Evolutionary conservation across 2,113 vertebrate genomes (phyloP).

Genomic region (Galbula dea): DNA sequence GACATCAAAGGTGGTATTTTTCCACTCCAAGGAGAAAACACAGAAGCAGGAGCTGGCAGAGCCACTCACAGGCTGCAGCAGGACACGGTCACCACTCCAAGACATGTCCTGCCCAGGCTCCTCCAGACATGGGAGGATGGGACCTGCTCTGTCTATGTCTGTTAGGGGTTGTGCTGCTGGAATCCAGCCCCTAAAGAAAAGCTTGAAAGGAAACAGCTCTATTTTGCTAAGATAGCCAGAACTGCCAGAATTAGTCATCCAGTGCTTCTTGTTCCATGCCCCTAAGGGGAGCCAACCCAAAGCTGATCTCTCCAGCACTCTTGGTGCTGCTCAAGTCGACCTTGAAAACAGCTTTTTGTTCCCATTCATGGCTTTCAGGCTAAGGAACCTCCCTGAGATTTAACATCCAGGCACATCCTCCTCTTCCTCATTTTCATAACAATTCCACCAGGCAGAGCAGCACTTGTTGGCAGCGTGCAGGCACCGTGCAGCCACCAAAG

Average conservation of each 20-base stretch:
- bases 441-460: background rate
- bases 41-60: background rate
- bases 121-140: rapidly evolving
- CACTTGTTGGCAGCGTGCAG: background rate
- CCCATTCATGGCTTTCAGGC: background rate
- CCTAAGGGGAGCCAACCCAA: background rate
- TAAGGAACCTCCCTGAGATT: background rate
- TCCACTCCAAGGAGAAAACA: rapidly evolving
- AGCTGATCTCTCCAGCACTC: background rate
- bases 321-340: constrained; percentile 13
- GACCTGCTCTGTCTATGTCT: too few species aligned
- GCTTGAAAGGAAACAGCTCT: background rate
- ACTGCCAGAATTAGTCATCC: constrained; percentile 1
- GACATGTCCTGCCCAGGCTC: background rate
- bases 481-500: background rate
- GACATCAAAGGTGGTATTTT: too few species aligned
- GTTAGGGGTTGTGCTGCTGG: background rate
- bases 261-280: background rate
- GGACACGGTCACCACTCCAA: background rate
- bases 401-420: background rate
- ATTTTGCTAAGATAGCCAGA: background rate
- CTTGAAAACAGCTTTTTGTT: constrained; percentile 24
- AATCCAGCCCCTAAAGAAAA: background rate
- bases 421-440: background rate
- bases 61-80: background rate